These are phyloP conservation scores for Carduelis carduelis DNA, from an alignment of 2,797 vertebrate species.

Conservation along the genomic window DNA sequence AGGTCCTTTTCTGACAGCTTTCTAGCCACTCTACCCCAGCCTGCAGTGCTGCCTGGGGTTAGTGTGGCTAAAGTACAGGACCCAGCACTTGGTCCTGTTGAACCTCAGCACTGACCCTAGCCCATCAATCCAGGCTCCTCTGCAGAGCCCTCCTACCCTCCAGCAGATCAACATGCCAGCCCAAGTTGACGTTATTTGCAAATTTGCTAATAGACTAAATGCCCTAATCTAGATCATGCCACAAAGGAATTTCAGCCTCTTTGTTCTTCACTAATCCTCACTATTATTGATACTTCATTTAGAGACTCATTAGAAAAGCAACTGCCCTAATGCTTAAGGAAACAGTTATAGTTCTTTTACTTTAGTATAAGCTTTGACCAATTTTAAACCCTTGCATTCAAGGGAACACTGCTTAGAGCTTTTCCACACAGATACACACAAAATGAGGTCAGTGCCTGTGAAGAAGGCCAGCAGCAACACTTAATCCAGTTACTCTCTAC, in stretches of 20 bases:
- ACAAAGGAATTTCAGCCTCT: background rate
- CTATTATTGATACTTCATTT: background rate
- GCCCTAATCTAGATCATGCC: background rate
- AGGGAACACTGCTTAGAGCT: background rate
- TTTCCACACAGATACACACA: fast-evolving
- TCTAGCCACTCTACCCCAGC: background rate
- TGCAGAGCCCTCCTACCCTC: background rate
- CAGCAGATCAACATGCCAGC: background rate
- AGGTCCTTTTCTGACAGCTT: background rate
- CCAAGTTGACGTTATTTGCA: background rate
- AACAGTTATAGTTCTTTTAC: background rate
- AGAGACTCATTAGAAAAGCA: background rate
- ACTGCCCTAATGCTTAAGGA: too few relatives aligned
- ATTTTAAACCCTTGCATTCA: background rate
- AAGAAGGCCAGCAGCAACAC: background rate
- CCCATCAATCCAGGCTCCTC: background rate
- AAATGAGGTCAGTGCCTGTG: background rate
- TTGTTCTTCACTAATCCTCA: background rate
- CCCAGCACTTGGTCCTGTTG: background rate
- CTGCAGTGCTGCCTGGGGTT: background rate
- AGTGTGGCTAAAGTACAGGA: background rate
- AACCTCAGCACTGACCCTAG: background rate
- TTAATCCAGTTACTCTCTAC: background rate
- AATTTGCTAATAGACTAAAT: background rate
- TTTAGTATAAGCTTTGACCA: background rate